Percentiles rank a stretch among this genome's conserved stretches.
Evolutionary conservation across 2,113 vertebrate species (phyloP).

Genomic region (Dinomys branickii): DNA sequence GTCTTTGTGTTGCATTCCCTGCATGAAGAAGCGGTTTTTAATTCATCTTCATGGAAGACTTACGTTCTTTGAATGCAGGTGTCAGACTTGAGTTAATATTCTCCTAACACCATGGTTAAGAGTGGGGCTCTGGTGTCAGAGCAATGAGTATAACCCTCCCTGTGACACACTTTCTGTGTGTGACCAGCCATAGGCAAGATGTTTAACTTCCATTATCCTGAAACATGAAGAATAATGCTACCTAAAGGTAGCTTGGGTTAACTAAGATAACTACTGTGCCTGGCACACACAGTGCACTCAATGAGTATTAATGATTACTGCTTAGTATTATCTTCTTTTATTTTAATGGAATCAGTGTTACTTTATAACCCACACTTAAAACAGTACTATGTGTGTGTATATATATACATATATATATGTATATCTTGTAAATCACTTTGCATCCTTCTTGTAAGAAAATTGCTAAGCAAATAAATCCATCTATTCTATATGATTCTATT

Average conservation of each 20-base stretch:
- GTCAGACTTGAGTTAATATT: not conserved
- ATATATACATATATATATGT: not conserved
- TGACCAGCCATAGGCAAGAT: not conserved
- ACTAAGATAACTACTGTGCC: not conserved
- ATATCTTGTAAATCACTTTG: not conserved
- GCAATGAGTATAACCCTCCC: not conserved
- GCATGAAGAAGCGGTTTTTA: not conserved
- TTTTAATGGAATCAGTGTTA: not conserved
- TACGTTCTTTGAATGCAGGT: not conserved
- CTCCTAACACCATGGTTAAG: not conserved
- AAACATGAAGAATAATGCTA: not conserved
- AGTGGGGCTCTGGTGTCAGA: not conserved
- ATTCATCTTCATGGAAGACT: not conserved
- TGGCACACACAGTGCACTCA: not conserved
- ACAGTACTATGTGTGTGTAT: not conserved
- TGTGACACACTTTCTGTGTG: conserved; percentile 15
- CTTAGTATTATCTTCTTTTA: not conserved
- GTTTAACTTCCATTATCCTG: not conserved
- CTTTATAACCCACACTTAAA: not conserved
- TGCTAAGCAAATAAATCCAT: not conserved
- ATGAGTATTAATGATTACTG: not conserved
- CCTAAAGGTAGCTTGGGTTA: not conserved
- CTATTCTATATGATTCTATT: not conserved
- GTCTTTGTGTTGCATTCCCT: not conserved
- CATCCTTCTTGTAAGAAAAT: not conserved